Evolutionary conservation across 2,888 invertebrate genomes (phyloP), one percentile per base, ranked within the genome.

Genomic region (Ptychoptera contaminata): DNA sequence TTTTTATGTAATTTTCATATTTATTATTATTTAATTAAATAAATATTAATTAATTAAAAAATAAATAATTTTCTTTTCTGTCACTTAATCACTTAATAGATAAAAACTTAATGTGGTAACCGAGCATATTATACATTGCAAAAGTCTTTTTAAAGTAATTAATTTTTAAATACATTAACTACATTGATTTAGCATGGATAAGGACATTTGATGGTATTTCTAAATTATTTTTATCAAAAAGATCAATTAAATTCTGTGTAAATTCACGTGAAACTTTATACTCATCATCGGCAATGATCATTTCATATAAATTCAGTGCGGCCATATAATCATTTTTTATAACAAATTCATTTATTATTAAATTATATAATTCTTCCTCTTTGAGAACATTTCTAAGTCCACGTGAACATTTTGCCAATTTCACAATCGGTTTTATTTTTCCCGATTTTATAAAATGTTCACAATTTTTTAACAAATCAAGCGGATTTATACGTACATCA

Each of bases 381-480:
- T 58, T 58, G 8, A 63, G 53, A 3, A 55, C 53, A 29, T 61
- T 58, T 5, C 57, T 55, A 9, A 63, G 47, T 0, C 62, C 62
- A 2, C 63, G 55, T 1, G 57, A 54, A 2, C 60, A 58, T 5
- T 57, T 56, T 1, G 60, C 64, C 48, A 66, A 50, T 16, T 58
- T 60, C 8, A 65, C 38, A 4, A 65, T 49, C 0, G 60, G 57
- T 4, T 51, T 46, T 2, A 62, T 55, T 2, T 60, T 54, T 0
- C 62, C 61, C 46, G 58, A 56, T 42, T 56, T 52, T 0, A 58
- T 60, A 40, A 65, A 50, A 49, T 63, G 58, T 40, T 73, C 71
- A 53, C 75, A 74, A 46, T 71, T 69, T 3, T 71, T 67, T 11
- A 68, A 40, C 5, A 76, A 51, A 9, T 69, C 65, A 12, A 72